phyloP scores from a whole-genome alignment of 2,113 vertebrate genomes.

The Burhinus bistriatus region DNA sequence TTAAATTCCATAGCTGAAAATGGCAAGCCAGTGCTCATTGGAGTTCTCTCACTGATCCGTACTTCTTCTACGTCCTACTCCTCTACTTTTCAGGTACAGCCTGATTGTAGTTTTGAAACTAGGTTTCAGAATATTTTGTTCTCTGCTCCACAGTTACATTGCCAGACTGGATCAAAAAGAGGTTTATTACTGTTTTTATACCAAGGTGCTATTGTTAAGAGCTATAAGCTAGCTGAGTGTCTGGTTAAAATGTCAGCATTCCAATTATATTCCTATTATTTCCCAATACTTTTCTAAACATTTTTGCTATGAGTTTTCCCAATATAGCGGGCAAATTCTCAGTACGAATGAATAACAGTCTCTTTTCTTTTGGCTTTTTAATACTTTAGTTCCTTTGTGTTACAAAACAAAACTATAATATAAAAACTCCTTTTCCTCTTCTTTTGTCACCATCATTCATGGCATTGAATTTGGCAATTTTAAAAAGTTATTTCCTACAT shows the following conservation, averaged over 20 bases:
- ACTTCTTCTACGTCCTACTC: not conserved
- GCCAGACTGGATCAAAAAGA: not conserved
- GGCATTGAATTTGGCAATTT: not conserved
- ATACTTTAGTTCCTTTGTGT: not conserved
- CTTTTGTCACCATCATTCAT: not conserved
- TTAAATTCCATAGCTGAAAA: not conserved
- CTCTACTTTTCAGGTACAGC: not conserved
- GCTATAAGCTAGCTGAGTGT: not conserved
- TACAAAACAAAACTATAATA: not conserved
- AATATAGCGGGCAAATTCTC: not conserved
- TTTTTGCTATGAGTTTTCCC: not conserved
- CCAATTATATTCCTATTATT: constrained; percentile 1
- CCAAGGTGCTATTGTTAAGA: not conserved
- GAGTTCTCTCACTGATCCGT: not conserved
- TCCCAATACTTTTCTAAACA: constrained; percentile 7
- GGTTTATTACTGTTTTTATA: not conserved
- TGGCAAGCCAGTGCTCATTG: not conserved
- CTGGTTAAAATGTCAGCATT: constrained; percentile 26
- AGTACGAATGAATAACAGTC: not conserved
- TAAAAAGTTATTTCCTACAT: not conserved
- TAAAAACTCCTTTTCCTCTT: not conserved
- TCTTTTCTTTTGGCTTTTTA: not conserved
- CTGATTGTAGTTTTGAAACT: not conserved
- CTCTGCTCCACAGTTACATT: not conserved
- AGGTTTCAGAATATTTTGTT: not conserved